A percentile compares a stretch with the other conserved stretches of the same genome.
Conservation (phyloP, 2,797 vertebrate species). For the Squalus acanthias region DNA sequence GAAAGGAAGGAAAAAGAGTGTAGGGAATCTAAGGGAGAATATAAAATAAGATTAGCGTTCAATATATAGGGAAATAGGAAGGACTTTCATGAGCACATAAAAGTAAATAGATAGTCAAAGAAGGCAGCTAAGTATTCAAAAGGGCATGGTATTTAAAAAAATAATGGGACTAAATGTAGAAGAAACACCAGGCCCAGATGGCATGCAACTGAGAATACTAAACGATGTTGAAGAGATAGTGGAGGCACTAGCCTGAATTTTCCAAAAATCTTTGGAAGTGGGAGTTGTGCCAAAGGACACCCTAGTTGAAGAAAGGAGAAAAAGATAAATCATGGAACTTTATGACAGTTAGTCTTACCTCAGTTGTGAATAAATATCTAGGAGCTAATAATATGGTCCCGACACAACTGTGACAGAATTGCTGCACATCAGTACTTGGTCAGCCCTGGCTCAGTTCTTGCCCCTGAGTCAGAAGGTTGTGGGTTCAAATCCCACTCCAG, state of each 20-base stretch:
- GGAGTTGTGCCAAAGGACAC: not conserved
- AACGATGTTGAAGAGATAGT: not conserved
- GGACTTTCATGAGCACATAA: not conserved
- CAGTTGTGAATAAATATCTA: not conserved
- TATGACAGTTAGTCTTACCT: not conserved
- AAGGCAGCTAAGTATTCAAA: not conserved
- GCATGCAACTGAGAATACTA: not conserved
- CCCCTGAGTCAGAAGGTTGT: too few species aligned
- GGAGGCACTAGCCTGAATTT: not conserved
- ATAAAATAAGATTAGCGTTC: not conserved
- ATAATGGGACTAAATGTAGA: not conserved
- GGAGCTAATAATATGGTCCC: not conserved
- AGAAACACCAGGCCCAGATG: not conserved
- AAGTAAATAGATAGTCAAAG: not conserved
- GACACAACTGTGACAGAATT: not conserved
- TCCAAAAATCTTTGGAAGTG: not conserved
- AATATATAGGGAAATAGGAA: not conserved
- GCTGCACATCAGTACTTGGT: too few species aligned
- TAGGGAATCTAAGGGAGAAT: not conserved
- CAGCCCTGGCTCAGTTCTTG: too few species aligned
- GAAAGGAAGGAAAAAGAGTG: not conserved
- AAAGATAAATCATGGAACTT: not conserved
- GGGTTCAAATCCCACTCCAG: too few species aligned
- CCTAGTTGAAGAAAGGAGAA: not conserved
- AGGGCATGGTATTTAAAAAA: not conserved